Evolutionary conservation across 2,113 vertebrate genomes (phyloP).

Genomic region (Phalacrocorax brasilianus): DNA sequence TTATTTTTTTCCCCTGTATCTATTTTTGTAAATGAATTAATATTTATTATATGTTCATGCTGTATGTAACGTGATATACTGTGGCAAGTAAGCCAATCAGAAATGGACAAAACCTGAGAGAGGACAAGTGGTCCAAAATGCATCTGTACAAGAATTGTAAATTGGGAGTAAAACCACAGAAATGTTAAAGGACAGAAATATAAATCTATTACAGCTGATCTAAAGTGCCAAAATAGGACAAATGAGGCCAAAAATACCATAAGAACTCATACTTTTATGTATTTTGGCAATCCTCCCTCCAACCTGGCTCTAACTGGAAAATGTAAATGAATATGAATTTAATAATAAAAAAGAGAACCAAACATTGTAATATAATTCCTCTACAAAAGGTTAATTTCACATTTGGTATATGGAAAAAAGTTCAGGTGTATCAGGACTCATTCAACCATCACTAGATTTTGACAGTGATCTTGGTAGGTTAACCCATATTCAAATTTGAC

Average conservation of each 20-base stretch:
- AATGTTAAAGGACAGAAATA: slow-evolving; percentile 43
- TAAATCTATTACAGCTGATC: slow-evolving; percentile 25
- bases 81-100: background rate
- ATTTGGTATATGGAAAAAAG: background rate
- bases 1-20: background rate
- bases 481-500: background rate
- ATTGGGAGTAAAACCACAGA: slow-evolving; percentile 63
- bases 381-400: background rate
- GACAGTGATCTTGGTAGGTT: background rate
- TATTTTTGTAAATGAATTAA: slow-evolving; percentile 3
- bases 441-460: background rate
- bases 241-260: slow-evolving; percentile 41
- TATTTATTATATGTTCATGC: background rate
- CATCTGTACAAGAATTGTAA: slow-evolving; percentile 22
- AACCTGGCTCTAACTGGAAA: background rate
- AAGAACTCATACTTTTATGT: background rate
- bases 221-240: slow-evolving; percentile 13
- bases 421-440: background rate
- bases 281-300: slow-evolving; percentile 18
- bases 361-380: background rate
- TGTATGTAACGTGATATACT: background rate
- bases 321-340: background rate
- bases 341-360: slow-evolving; percentile 2
- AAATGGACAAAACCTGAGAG: background rate
- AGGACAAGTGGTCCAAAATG: background rate